phyloP scores from a whole-genome alignment of 2,113 vertebrate genomes.

The Sinocyclocheilus rhinocerous region DNA sequence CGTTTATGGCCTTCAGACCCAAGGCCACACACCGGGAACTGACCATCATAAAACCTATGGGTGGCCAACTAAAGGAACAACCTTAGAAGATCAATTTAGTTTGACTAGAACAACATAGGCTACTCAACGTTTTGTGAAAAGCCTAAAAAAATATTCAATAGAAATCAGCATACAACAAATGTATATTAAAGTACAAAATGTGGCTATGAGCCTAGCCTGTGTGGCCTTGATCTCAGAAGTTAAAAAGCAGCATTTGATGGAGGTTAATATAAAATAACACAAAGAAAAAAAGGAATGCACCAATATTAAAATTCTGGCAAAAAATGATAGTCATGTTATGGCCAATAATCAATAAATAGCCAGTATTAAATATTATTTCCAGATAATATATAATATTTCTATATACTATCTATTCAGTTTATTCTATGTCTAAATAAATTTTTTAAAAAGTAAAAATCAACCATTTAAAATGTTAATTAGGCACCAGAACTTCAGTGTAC shows the following conservation, averaged over 20 bases:
- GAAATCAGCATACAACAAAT: neutral
- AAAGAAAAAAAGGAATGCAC: neutral
- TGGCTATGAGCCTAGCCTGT: neutral
- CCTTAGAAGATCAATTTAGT: neutral
- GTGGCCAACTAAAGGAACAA: neutral
- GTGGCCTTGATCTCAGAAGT: neutral
- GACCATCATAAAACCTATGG: constrained; percentile 16
- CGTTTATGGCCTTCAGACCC: constrained; percentile 10
- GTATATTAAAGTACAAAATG: neutral
- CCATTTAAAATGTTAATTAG: too few species aligned
- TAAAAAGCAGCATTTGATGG: neutral
- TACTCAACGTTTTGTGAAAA: neutral
- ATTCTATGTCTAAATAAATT: too few species aligned
- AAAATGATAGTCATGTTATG: neutral
- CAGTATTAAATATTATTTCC: neutral
- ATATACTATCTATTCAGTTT: too few species aligned
- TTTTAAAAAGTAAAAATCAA: too few species aligned
- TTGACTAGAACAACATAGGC: neutral
- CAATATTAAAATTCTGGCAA: neutral
- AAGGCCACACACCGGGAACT: constrained; percentile 30
- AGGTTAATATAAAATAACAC: neutral
- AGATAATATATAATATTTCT: too few species aligned
- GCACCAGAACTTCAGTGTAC: too few species aligned
- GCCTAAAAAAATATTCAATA: neutral
- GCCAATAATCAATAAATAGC: neutral